phyloP scores from a whole-genome alignment of 2,797 vertebrate species.

The Alauda arvensis region DNA sequence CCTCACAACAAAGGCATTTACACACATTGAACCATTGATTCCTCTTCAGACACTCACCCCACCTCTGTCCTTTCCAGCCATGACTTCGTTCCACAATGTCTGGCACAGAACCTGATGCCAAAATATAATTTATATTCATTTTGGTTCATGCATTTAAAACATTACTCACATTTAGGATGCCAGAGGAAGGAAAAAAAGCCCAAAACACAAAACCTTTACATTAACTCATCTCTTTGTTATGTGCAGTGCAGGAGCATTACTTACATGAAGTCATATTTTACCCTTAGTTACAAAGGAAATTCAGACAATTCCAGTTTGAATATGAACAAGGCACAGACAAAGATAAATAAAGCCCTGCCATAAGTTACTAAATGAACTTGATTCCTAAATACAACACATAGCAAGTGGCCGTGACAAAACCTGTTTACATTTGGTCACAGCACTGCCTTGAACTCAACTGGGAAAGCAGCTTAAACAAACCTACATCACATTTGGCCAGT shows the following conservation, averaged over 20 bases:
- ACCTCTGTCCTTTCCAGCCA: not conserved
- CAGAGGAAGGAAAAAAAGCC: not conserved
- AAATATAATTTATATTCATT: not conserved
- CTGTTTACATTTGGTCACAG: constrained; percentile 31
- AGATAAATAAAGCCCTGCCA: not conserved
- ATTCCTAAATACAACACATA: not conserved
- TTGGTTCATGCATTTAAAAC: not conserved
- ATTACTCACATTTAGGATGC: not conserved
- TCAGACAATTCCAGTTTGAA: not conserved
- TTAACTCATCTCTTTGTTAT: not conserved
- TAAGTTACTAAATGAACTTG: not conserved
- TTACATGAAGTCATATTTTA: not conserved
- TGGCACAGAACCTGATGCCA: not conserved
- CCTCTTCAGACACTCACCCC: not conserved
- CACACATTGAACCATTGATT: not conserved
- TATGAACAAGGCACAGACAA: not conserved
- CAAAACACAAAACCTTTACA: too few species aligned
- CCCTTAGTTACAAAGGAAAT: not conserved
- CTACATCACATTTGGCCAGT: constrained; percentile 8
- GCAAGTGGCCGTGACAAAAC: not conserved
- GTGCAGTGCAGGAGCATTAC: not conserved
- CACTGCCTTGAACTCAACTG: not conserved
- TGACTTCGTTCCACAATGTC: not conserved
- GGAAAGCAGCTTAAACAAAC: constrained; percentile 38
- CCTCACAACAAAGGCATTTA: constrained; percentile 23